Evolutionary conservation across 2,113 vertebrate species (phyloP).

Genomic region (Australoheros scitulus): DNA sequence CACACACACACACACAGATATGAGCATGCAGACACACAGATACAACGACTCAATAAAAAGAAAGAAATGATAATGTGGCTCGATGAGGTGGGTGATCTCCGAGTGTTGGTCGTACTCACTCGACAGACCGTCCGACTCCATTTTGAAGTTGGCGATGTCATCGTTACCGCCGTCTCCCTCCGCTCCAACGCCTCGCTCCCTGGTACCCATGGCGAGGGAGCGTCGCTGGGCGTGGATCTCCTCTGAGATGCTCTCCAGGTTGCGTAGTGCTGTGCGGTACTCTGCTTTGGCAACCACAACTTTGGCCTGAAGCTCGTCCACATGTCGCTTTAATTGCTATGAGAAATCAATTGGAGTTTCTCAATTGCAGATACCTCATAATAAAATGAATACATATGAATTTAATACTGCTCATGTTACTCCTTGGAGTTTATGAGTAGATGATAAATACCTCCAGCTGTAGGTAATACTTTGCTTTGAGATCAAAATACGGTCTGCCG

Average conservation of each 20-base stretch:
- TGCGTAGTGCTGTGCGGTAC: conserved; percentile 90
- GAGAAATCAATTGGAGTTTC: conserved; percentile 7
- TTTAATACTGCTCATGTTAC: not conserved
- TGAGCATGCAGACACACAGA: conserved; percentile 42
- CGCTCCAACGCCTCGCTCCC: conserved; percentile 90
- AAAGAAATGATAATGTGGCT: not conserved
- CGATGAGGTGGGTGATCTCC: not conserved
- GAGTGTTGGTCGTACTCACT: conserved; percentile 79
- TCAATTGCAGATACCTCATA: not conserved
- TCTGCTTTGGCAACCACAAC: conserved; percentile 89
- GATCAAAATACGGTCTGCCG: conserved; percentile 95
- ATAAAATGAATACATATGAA: not conserved
- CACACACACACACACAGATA: too few relatives aligned
- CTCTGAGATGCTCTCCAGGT: conserved; percentile 95
- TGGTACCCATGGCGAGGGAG: conserved; percentile 87
- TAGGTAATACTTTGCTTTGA: conserved; percentile 95
- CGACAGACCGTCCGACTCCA: conserved; percentile 87
- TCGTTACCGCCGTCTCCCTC: conserved; percentile 82
- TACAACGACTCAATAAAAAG: not conserved
- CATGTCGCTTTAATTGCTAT: conserved; percentile 91
- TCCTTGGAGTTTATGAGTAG: not conserved
- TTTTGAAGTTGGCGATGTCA: conserved; percentile 82
- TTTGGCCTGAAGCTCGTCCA: conserved; percentile 92
- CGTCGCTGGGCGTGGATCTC: conserved; percentile 95
- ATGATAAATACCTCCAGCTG: conserved; percentile 89